Base-by-base conservation (phyloP, 2,113 vertebrate species). In the Ctenodactylus gundi region DNA sequence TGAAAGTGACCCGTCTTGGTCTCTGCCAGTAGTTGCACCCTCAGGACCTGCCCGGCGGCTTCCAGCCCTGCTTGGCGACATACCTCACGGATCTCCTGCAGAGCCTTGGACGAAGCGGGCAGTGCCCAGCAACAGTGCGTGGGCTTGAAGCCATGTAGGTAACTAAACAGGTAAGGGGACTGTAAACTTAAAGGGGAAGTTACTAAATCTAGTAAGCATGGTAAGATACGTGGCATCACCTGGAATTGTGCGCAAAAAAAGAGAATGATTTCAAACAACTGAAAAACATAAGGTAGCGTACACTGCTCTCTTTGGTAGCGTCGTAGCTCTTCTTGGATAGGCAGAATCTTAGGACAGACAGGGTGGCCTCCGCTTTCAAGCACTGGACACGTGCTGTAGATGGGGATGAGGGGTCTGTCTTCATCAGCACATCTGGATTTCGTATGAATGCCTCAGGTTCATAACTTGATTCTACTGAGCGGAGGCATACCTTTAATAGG, bases 331-430 rank as follows among this genome's bases (percentile, higher is more conserved):
- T 36, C 41, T 85, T 12, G 34, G 7, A 62, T 41, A 25, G 23
- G 49, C 6, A 25, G 1, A 49, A 3, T 49, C 6, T 77, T 15
- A 41, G 44, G 8, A 86, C 3, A 72, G 25, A 62, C 53, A 55
- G 15, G 20, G 53, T 1, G 34, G 29, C 4, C 4, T 13, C 53
- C 3, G 11, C 21, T 46, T 1, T 7, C 36, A 29, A 0, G 15
- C 15, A 5, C 8, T n/a, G n/a, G 29, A 31, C 36, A 29, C 18
- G 15, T 29, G 21, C 27, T 29, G 17, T 46, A 17, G 9, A 8
- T 34, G 36, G n/a, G 39, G n/a, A 29, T n/a, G 7, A 34, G 13
- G 44, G 36, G 4, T 31, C 25, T 51, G 49, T 34, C 31, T 64
- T 49, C 13, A 23, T 13, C 1, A 1, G 23, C 18, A 39, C 31